These are phyloP conservation scores for Dendrophyllia cribrosa DNA, from an alignment of 64 coral and sea anemone species.

Conservation along the genomic window DNA sequence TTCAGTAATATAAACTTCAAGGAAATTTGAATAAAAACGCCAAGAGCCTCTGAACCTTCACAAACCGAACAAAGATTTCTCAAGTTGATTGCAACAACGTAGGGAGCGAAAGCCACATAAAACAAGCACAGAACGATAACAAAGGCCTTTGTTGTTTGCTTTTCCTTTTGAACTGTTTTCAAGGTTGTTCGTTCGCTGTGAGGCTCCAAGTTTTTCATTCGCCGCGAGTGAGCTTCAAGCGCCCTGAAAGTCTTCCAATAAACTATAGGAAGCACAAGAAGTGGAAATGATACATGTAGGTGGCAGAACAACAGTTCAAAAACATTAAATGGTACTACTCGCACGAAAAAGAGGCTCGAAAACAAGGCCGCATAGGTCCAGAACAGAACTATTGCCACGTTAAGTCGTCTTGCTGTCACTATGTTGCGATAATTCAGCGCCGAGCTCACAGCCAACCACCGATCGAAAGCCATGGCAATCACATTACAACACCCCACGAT, in stretches of 20 bases:
- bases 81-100: neutral
- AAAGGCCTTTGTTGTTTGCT: neutral
- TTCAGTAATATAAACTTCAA: neutral
- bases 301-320: neutral
- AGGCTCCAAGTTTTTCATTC: neutral
- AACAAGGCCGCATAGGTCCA: constrained; percentile 13
- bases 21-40: neutral
- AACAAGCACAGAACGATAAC: constrained; percentile 19
- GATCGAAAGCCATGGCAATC: constrained; percentile 15
- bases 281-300: neutral
- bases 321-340: neutral
- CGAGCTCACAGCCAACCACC: neutral
- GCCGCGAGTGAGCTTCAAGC: neutral
- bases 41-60: neutral
- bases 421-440: neutral
- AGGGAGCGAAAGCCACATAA: neutral
- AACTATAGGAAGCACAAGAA: neutral
- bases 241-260: neutral
- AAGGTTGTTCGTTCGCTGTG: neutral
- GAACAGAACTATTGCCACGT: neutral
- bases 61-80: neutral
- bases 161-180: neutral
- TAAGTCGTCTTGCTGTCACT: constrained; percentile 4
- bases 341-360: neutral
- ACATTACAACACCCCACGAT: constrained; percentile 8